These are phyloP conservation scores for Propithecus deckenii DNA, from an alignment of 2,797 vertebrate species.

Conservation along the genomic window DNA sequence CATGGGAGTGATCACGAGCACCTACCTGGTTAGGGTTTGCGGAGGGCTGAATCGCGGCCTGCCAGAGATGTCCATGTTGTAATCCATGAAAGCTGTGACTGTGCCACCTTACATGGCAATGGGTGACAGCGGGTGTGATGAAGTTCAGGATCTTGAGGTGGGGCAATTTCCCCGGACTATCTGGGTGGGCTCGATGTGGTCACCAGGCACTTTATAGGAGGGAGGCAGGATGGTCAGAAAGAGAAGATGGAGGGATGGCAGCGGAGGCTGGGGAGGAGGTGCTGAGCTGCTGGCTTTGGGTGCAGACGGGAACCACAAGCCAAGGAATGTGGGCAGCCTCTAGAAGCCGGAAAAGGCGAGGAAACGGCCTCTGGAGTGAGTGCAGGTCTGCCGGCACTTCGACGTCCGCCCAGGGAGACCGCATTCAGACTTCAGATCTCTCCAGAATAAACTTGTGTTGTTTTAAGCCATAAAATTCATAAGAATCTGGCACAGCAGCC, in stretches of 20 bases:
- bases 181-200: not conserved
- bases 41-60: not conserved
- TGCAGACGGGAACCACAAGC: not conserved
- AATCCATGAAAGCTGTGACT: not conserved
- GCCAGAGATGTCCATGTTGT: not conserved
- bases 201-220: not conserved
- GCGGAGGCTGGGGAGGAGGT: not conserved
- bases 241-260: not conserved
- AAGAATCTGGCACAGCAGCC: not conserved
- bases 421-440: not conserved
- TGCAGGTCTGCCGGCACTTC: no score
- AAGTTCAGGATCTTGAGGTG: not conserved
- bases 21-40: not conserved
- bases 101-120: not conserved
- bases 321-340: fast-evolving
- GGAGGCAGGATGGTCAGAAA: not conserved
- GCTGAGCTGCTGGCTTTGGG: not conserved
- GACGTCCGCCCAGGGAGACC: not conserved
- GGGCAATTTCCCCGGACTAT: not conserved
- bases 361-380: not conserved
- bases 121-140: not conserved
- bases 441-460: not conserved
- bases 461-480: not conserved
- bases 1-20: fast-evolving
- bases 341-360: not conserved